Percentiles rank a stretch among this genome's conserved stretches.
These are phyloP conservation scores for Chondrosia reniformis DNA, from an alignment of 37 sponge, comb jelly and placozoan species.

Conservation along the genomic window DNA sequence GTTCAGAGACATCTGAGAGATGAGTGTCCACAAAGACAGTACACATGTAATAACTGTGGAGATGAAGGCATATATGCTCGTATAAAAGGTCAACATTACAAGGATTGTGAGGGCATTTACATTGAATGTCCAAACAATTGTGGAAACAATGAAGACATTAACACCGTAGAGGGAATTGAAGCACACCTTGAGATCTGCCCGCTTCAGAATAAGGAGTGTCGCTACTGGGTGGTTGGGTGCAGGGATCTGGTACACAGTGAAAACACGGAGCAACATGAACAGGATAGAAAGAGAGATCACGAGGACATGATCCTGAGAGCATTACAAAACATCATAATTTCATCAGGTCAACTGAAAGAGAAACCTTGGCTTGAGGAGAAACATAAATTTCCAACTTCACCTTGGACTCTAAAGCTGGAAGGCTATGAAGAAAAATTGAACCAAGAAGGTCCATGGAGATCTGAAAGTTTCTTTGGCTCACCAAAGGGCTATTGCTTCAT, in stretches of 20 bases:
- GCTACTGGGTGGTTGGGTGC: not conserved
- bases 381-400: not conserved
- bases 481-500: not conserved
- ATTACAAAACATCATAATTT: not conserved
- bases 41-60: not conserved
- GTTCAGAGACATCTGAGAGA: not conserved
- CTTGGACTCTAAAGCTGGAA: not conserved
- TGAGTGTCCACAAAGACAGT: not conserved
- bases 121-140: not conserved
- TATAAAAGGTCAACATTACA: not conserved
- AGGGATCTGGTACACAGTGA: not conserved
- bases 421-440: not conserved
- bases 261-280: not conserved
- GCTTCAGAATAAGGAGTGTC: not conserved
- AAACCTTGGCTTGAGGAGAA: slow-evolving; percentile 10
- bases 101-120: not conserved
- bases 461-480: not conserved
- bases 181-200: not conserved
- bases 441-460: not conserved
- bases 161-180: not conserved
- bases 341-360: not conserved
- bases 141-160: not conserved
- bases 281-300: not conserved
- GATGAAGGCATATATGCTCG: not conserved
- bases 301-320: not conserved